Conservation (phyloP, 2,113 vertebrate genomes). For the Petroica traversi region DNA sequence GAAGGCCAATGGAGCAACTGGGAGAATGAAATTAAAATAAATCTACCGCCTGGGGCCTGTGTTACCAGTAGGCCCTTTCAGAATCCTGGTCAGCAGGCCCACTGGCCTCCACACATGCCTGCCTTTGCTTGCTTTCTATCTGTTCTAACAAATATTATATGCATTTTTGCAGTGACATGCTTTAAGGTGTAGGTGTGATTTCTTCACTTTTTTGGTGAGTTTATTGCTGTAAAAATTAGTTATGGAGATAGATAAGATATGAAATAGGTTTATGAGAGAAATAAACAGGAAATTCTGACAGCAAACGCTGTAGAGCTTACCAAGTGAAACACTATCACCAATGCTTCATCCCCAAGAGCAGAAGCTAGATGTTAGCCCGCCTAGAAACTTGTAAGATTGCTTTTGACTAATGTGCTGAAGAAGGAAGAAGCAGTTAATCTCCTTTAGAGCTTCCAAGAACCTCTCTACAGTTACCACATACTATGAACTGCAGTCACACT, state of each 20-base stretch:
- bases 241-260: background rate
- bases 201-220: background rate
- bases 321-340: background rate
- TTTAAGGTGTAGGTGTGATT: background rate
- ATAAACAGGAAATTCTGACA: background rate
- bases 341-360: background rate
- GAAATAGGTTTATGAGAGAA: background rate
- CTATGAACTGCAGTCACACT: background rate
- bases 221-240: background rate
- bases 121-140: background rate
- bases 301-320: background rate
- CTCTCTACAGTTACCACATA: background rate
- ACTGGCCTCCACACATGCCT: no score
- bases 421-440: background rate
- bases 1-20: no score
- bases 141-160: background rate
- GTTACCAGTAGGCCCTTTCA: no score
- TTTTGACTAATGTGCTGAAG: conserved; percentile 21
- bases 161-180: background rate
- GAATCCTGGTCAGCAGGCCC: no score
- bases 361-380: background rate
- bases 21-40: no score
- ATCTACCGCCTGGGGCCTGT: no score
- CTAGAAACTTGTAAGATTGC: background rate
- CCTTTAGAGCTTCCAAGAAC: background rate